Base-by-base conservation (phyloP, 2,797 vertebrate genomes). In the Apodemus agrarius region DNA sequence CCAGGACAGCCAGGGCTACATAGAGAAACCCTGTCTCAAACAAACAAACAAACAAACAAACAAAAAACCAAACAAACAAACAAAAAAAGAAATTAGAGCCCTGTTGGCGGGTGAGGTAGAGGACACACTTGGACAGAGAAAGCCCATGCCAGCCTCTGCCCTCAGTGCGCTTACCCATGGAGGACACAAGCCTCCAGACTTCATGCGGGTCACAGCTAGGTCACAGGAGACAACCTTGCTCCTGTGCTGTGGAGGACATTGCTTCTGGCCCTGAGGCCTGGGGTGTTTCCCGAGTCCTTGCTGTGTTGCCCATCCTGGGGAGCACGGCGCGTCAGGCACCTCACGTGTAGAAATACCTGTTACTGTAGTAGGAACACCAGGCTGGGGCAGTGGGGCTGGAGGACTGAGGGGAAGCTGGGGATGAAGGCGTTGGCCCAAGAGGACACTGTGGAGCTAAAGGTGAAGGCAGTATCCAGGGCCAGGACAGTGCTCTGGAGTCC, bases 391-490 rank as follows among this genome's bases (percentile, higher is more conserved):
- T 31, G 65, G 59, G 65, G 16, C 2, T 37, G 12, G 59, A 63
- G 34, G 85, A 11, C 34, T 24, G 26, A 52, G 9, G 17, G 52
- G 67, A 13, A 63, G 3, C 57, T 19, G 2, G 14, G 21, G 11
- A 12, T 3, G 31, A 86, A 37, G 43, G 65, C 6, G 1, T 19
- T 7, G 67, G 81, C 31, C n/a, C 1, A 2, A 24, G 88, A 63
- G 37, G 17, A 14, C 2, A 0, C 22, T 0, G 0, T 57, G 79
- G 63, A 69, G 29, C 74, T 49, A 24, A 1, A 31, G 0, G 10
- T 26, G 31, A 14, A 24, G 40, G 75, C 29, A 29, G 67, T 90
- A 21, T 76, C 78, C 1, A 6, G 69, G 67, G 37, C 0, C 0
- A 4, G 82, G 37, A 43, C 37, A n/a, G 61, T 29, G 3, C 75